Base-by-base conservation (phyloP, 2,797 vertebrate species). In the Melanotaenia trifasciata region DNA sequence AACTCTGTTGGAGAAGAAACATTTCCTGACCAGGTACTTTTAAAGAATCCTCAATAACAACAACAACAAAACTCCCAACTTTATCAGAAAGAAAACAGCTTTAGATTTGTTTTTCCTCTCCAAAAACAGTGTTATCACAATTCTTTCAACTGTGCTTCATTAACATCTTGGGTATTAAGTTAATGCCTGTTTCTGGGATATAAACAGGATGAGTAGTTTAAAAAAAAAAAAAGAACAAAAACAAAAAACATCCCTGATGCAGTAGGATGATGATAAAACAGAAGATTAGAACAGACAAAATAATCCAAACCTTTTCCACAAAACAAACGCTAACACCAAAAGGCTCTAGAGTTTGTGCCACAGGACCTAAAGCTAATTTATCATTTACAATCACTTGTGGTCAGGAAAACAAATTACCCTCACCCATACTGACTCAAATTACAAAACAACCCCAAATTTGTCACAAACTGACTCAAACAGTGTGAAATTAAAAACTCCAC, bases 401-500 rank as follows among this genome's bases (percentile, higher is more conserved):
- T 73, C 75, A 64, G 40, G 67, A 57, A 77, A 76, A 40, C 35
- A 71, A 79, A 78, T 75, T 59, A 72, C 50, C 60, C 45, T 60
- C 54, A 43, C 24, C 60, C 10, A 63, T 51, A 45, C 60, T 1
- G 60, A 70, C 51, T 86, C 67, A 76, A 74, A 70, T 64, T 59
- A 78, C 76, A 64, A 85, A 68, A 70, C 79, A 72, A 3, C 14
- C 30, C 20, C 24, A 64, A 68, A 66, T 80, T 70, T 80, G 70
- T 76, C 54, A 80, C 59, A 85, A 84, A 87, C 65, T 50, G 67
- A 51, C 71, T 79, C 75, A 82, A 76, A 74, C 70, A 38, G 83
- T 80, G 84, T 87, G 77, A 89, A 88, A 89, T 88, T 76, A 71
- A 66, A 24, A 77, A 72, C 47, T 64, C 66, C 22, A 64, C 51